A percentile compares a stretch with the other conserved stretches of the same genome.
Evolutionary conservation across 2,888 invertebrate species (phyloP).

Genomic region (Phengaris alcon): DNA sequence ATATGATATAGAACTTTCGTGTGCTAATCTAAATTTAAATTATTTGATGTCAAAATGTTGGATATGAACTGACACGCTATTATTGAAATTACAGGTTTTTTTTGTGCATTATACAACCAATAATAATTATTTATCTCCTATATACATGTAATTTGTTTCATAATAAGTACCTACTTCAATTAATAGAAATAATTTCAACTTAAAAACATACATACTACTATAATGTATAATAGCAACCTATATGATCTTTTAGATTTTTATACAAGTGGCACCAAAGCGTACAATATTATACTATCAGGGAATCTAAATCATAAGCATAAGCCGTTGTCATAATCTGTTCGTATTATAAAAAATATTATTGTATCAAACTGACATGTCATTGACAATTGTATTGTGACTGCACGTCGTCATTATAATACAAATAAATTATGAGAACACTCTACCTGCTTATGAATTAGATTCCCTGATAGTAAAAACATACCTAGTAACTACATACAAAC

Average conservation of each 20-base stretch:
- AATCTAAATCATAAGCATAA: neutral
- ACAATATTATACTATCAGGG: neutral
- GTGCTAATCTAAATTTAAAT: neutral
- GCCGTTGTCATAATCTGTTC: too few species aligned
- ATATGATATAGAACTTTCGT: neutral
- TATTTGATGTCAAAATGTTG: neutral
- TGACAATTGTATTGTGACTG: too few species aligned
- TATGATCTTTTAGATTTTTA: neutral
- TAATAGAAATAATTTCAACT: neutral
- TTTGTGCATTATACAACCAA: neutral
- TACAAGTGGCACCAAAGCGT: neutral
- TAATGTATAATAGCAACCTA: neutral
- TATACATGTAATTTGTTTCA: neutral
- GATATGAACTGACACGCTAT: neutral
- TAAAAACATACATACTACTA: neutral
- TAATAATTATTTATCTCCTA: neutral
- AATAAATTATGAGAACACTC: too few species aligned
- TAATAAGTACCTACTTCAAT: neutral
- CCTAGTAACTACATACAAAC: too few species aligned
- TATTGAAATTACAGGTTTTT: neutral
- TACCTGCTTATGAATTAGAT: too few species aligned
- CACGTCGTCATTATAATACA: too few species aligned
- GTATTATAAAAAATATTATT: too few species aligned
- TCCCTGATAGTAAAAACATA: too few species aligned
- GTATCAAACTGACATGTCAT: too few species aligned